These are phyloP conservation scores for Catharus fuscescens DNA, from an alignment of 2,113 vertebrate species.

Conservation along the genomic window DNA sequence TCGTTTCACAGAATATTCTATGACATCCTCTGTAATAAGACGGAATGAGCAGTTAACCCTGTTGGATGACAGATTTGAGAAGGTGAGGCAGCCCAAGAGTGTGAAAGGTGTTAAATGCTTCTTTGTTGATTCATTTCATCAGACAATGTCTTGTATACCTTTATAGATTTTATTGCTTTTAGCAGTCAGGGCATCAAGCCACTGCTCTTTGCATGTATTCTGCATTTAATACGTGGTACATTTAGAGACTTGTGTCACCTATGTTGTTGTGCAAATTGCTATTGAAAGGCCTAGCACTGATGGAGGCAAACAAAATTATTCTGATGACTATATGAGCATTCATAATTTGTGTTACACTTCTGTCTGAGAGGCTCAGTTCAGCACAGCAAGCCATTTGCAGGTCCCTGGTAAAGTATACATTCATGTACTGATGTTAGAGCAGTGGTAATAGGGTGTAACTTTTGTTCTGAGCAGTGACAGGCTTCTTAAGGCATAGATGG, in stretches of 20 bases:
- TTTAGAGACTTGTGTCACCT: neutral
- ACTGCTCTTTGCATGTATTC: neutral
- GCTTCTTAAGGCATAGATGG: neutral
- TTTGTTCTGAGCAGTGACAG: neutral
- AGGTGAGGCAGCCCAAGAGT: slow-evolving; percentile 73
- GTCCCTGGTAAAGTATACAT: neutral
- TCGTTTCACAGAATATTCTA: slow-evolving; percentile 95
- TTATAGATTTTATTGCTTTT: neutral
- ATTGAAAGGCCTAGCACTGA: neutral
- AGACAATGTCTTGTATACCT: neutral
- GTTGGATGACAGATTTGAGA: slow-evolving; percentile 94
- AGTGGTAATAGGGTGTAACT: neutral
- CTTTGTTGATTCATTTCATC: neutral
- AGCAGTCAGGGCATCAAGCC: neutral
- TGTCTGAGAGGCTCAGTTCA: neutral
- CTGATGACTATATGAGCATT: neutral
- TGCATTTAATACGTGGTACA: accelerated
- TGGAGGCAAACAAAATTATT: neutral
- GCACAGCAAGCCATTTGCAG: neutral
- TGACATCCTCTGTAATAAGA: slow-evolving; percentile 93
- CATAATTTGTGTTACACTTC: neutral
- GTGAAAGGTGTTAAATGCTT: neutral
- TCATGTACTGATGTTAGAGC: neutral
- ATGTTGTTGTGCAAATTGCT: neutral
- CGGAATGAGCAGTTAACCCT: slow-evolving; percentile 92